phyloP scores from a whole-genome alignment of 1,140 invertebrate species.

The Pogonognathellus flavescens region DNA sequence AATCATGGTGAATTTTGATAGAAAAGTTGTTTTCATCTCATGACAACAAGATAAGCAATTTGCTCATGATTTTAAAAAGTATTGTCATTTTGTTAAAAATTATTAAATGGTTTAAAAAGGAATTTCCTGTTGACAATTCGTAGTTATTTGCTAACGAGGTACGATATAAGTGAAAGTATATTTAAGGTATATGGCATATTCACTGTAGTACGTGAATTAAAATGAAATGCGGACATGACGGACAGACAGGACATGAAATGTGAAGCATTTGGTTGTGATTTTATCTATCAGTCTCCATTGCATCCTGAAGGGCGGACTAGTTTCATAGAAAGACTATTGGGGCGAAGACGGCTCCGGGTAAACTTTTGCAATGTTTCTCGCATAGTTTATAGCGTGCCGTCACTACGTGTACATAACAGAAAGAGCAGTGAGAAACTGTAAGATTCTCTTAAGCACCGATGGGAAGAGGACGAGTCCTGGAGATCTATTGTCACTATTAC shows the following conservation, averaged over 20 bases:
- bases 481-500: neutral
- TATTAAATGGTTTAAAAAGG: no score
- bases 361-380: neutral
- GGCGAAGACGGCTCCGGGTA: neutral
- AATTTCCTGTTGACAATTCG: no score
- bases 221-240: neutral
- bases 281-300: conserved; percentile 11
- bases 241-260: neutral
- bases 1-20: no score
- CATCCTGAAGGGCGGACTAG: conserved; percentile 9
- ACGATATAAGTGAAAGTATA: no score
- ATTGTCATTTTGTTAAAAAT: no score
- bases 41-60: no score
- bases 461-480: neutral
- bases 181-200: no score
- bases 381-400: conserved; percentile 20
- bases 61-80: no score
- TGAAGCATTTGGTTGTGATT: neutral
- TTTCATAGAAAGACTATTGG: neutral
- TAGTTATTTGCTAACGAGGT: no score
- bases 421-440: neutral
- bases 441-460: neutral
- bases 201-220: no score
- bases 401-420: conserved; percentile 3
- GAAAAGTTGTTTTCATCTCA: no score